Conservation (phyloP, 2,888 invertebrate genomes). For the Cistogaster globosa region DNA sequence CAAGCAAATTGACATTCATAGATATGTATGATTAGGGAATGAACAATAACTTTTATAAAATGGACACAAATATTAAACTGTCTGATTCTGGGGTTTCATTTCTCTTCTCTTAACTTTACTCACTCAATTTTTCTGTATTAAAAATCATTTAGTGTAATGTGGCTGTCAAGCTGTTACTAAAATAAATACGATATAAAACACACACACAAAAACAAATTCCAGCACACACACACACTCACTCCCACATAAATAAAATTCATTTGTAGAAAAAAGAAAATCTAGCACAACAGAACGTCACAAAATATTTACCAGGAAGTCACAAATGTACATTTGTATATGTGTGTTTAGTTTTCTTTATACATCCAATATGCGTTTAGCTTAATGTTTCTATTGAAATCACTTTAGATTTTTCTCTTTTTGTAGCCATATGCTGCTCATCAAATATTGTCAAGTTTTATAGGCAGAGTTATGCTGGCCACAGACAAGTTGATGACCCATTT, state of each 20-base stretch:
- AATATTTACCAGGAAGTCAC: conserved; percentile 17
- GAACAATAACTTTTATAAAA: conserved; percentile 47
- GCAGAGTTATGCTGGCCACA: conserved; percentile 40
- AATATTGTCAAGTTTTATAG: conserved; percentile 41
- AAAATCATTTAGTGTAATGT: conserved; percentile 60
- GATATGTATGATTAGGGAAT: conserved; percentile 11
- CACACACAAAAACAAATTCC: neutral
- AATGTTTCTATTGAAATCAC: conserved; percentile 47
- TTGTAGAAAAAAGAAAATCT: conserved; percentile 14
- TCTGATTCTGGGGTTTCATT: conserved; percentile 18
- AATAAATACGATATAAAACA: conserved; percentile 47
- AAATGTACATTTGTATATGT: neutral
- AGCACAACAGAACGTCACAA: conserved; percentile 23
- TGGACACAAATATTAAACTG: conserved; percentile 48
- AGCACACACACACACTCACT: neutral
- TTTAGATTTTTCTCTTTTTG: conserved; percentile 25
- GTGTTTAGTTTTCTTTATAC: neutral
- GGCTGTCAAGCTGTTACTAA: conserved; percentile 62
- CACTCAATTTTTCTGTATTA: neutral
- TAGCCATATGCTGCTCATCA: conserved; percentile 21
- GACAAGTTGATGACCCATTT: conserved; percentile 56
- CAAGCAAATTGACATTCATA: conserved; percentile 13
- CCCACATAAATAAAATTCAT: neutral
- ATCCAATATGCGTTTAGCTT: neutral
- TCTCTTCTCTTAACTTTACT: neutral